phyloP scores from a whole-genome alignment of 2,888 invertebrate species.

The Acronicta leporina region DNA sequence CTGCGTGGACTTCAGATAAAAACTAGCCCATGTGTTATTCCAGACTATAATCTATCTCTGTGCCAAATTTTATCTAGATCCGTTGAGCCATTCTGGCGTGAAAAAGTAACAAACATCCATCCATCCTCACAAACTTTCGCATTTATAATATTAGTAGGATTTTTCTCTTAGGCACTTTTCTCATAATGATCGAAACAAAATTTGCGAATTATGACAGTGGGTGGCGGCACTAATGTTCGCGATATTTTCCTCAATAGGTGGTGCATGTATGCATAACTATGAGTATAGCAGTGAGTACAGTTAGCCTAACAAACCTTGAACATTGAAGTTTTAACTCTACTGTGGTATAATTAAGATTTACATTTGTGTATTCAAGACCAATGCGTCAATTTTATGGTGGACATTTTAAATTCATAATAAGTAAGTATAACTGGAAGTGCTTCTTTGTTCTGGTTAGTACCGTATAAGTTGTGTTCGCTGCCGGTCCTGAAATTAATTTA shows the following conservation, averaged over 20 bases:
- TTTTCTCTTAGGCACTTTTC: too few relatives aligned
- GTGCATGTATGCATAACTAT: slow-evolving; percentile 15
- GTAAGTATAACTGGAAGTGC: slow-evolving; percentile 17
- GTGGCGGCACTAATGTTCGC: slow-evolving; percentile 31
- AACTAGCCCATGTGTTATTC: too few relatives aligned
- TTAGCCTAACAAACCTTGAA: slow-evolving; percentile 9
- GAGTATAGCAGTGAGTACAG: slow-evolving; percentile 20
- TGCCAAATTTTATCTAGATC: too few relatives aligned
- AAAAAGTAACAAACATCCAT: too few relatives aligned
- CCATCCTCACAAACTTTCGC: too few relatives aligned
- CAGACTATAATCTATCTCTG: too few relatives aligned
- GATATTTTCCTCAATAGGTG: slow-evolving; percentile 24
- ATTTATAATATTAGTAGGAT: too few relatives aligned
- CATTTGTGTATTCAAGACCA: background rate
- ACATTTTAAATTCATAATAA: slow-evolving; percentile 35
- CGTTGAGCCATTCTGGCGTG: too few relatives aligned
- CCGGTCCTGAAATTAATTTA: background rate
- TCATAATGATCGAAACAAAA: too few relatives aligned
- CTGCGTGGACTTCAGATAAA: too few relatives aligned
- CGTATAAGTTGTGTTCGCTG: slow-evolving; percentile 18
- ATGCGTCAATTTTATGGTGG: slow-evolving; percentile 12
- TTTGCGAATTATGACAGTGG: slow-evolving; percentile 13
- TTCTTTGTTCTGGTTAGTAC: slow-evolving; percentile 28
- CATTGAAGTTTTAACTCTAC: slow-evolving; percentile 12
- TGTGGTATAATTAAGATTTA: background rate